Evolutionary conservation across 2,888 invertebrate species (phyloP), one percentile per base, ranked within the genome.

Genomic region (Smittia sp.): DNA sequence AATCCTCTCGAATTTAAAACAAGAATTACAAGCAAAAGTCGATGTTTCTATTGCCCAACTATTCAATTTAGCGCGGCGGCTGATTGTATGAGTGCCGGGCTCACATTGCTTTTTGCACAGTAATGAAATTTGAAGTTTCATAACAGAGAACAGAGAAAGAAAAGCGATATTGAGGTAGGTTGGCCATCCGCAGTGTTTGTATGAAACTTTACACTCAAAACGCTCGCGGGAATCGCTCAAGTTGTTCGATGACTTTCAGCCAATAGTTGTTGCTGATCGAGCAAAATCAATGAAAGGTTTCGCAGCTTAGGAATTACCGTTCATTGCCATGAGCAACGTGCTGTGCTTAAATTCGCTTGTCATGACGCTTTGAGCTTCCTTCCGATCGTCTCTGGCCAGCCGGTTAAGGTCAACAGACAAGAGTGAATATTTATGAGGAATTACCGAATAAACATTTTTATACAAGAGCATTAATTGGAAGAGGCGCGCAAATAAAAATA

Each of bases 11-110:
- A 58, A 11, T 58, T 58, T 58, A 18, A 58, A 58, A 58, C 11
- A 11, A 58, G 58, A 58, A 58, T 58, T 58, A 58, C 58, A 58
- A 58, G 58, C 58, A 20, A 18, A 58, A 58, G 58, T 58, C n/a
- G 58, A 58, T 58, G 58, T 22, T 58, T 58, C 58, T 20, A 58
- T 58, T 58, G 58, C 58, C 58, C 58, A 58, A 58, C 58, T 58
- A 58, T 58, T 58, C 58, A 58, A 58, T 58, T 58, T 58, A 20
- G 18, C 18, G 11, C 46, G 52, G 52, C 52, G 22, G 18, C 18
- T 58, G 46, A 15, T 22, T 58, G 58, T 58, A 22, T 58, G 58
- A 58, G 58, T 58, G 52, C 15, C 7, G 7, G 13, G 13, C 6
- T n/a, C 15, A 15, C 15, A 4, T 58, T 22, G 3, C 18, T 58